A percentile compares a stretch with the other conserved stretches of the same genome.
phyloP scores from a whole-genome alignment of 2,113 vertebrate genomes.

The Colius striatus region DNA sequence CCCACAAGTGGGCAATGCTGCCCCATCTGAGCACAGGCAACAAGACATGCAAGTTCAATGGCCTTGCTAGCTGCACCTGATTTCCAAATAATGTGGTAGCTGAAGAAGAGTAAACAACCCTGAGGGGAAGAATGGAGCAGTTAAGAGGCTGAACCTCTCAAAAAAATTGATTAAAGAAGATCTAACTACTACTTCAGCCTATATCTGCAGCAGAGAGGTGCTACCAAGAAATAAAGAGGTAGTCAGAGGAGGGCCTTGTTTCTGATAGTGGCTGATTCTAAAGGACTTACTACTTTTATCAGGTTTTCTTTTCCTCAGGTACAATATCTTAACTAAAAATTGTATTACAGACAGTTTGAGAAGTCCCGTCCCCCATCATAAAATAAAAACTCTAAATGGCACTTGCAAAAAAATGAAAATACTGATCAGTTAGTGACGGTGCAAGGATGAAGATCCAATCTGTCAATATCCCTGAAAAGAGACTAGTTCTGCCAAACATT shows the following conservation, averaged over 20 bases:
- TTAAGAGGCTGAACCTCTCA: background rate
- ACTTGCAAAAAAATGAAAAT: background rate
- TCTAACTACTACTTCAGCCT: background rate
- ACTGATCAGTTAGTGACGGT: background rate
- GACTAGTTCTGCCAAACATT: background rate
- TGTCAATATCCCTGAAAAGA: background rate
- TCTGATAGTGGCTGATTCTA: background rate
- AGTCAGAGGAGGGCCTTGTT: background rate
- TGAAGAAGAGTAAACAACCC: background rate
- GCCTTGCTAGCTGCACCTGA: background rate
- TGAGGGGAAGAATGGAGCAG: background rate
- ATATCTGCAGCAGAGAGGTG: background rate
- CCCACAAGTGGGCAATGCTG: fast-evolving
- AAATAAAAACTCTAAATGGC: background rate
- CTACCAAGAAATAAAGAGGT: background rate
- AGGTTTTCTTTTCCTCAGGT: background rate
- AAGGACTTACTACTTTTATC: background rate
- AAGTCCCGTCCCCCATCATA: background rate
- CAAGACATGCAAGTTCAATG: fast-evolving
- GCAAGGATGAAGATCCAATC: background rate
- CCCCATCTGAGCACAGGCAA: background rate
- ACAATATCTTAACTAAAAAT: background rate
- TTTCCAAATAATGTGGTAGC: background rate
- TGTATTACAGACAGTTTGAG: background rate
- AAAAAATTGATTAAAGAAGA: background rate